Evolutionary conservation across 2,888 invertebrate genomes (phyloP).

Genomic region (Caradrina clavipalpis): DNA sequence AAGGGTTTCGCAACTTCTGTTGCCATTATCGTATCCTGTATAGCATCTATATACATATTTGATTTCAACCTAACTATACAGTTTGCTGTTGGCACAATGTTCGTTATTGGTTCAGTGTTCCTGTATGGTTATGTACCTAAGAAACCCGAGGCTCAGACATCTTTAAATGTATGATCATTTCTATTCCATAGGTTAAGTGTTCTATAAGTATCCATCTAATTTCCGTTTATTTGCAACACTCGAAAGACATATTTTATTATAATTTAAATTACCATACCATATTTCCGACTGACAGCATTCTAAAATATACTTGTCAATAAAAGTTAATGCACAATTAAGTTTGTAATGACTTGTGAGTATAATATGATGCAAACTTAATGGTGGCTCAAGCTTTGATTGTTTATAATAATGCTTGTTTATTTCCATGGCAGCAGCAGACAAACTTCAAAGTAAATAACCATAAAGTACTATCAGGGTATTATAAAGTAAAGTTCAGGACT

Average conservation of each 20-base stretch:
- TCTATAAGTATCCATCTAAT: slow-evolving; percentile 21
- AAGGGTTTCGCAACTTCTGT: slow-evolving; percentile 99
- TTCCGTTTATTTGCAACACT: slow-evolving; percentile 10
- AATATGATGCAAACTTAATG: too few relatives aligned
- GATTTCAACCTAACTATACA: slow-evolving; percentile 96
- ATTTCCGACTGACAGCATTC: too few relatives aligned
- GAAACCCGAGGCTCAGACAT: slow-evolving; percentile 78
- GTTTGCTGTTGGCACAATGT: slow-evolving; percentile 95
- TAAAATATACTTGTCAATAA: too few relatives aligned
- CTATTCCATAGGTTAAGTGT: slow-evolving; percentile 50
- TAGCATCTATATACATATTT: slow-evolving; percentile 98
- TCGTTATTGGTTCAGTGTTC: slow-evolving; percentile 98
- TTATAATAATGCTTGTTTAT: slow-evolving; percentile 23
- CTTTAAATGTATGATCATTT: slow-evolving; percentile 82
- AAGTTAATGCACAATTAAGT: too few relatives aligned
- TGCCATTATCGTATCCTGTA: slow-evolving; percentile 98
- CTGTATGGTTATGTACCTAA: slow-evolving; percentile 96
- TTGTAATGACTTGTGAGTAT: not conserved
- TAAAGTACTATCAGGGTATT: slow-evolving; percentile 48
- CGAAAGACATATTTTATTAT: not conserved
- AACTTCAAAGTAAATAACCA: not conserved
- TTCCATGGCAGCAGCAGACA: not conserved
- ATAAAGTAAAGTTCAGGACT: slow-evolving; percentile 12
- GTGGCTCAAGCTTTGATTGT: not conserved
- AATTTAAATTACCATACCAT: too few relatives aligned